Evolutionary conservation across 2,888 invertebrate species (phyloP), one percentile per base, ranked within the genome.

Genomic region (Drosophila recens): DNA sequence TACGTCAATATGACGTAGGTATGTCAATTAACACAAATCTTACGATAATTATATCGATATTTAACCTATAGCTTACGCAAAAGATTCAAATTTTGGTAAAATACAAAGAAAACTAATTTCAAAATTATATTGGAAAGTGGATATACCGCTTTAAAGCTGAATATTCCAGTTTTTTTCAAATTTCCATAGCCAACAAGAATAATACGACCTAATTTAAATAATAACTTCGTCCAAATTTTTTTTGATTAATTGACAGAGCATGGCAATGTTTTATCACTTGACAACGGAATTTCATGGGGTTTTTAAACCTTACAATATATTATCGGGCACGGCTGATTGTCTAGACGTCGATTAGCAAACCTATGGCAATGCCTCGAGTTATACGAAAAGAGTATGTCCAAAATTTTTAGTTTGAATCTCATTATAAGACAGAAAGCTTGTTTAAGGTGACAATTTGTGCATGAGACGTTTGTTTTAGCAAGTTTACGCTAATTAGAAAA

Each of bases 271-370:
- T 52, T 72, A 10, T 48, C 4, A 57, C 66, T 66, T 75, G 54
- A 34, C 75, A 75, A 71, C 71, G 9, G 17, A 17, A 51, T 52
- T 70, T 38, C 15, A 11, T 17, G 36, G 46, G 8, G 40, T 23
- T 40, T 57, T 48, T 46, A 15, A 63, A 73, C 34, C 38, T 53
- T 63, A 36, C 40, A 9, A 30, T 15, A 62, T 56, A 33, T 38
- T 53, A 46, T 38, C 8, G n/a, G 20, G 15, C 36, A 67, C 53
- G 51, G 27, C 49, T 51, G 63, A 34, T 57, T 63, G 85, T 82
- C 82, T 82, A 82, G 78, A 82, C 85, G 53, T 45, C 67, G 43
- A 82, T 82, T 85, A 85, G 75, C 80, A 68, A 70, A 64, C 30
- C 43, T 45, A 57, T 75, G 67, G 58, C 65, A 76, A 72, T 65